These are phyloP conservation scores for Drosophila bunnanda DNA, from an alignment of 2,888 invertebrate genomes.

Conservation along the genomic window DNA sequence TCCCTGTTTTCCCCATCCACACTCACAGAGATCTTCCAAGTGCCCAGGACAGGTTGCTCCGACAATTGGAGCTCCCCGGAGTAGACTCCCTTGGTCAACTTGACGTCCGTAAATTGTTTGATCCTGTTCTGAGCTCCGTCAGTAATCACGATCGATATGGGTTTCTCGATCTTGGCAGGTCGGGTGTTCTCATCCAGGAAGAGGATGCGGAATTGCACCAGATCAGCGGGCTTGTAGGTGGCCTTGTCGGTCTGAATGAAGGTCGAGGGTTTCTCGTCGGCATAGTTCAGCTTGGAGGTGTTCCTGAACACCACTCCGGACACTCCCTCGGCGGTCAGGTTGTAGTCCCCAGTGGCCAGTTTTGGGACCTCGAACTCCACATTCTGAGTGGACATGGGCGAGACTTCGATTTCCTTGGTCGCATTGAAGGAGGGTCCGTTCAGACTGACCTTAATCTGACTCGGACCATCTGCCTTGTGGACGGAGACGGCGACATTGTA, in stretches of 20 bases:
- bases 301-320: conserved; percentile 90
- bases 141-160: conserved; percentile 70
- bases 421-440: conserved; percentile 90
- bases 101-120: conserved; percentile 90
- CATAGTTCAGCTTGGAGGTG: conserved; percentile 89
- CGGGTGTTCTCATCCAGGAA: conserved; percentile 90
- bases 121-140: conserved; percentile 92
- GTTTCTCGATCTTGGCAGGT: conserved; percentile 85
- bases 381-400: conserved; percentile 88
- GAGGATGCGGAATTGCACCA: conserved; percentile 90
- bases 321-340: conserved; percentile 85
- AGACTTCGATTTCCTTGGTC: conserved; percentile 88
- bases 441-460: conserved; percentile 89
- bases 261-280: conserved; percentile 89
- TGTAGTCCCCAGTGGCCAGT: conserved; percentile 72
- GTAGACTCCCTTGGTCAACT: conserved; percentile 90
- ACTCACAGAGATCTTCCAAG: conserved; percentile 92
- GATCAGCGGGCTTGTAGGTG: conserved; percentile 94
- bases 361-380: conserved; percentile 89
- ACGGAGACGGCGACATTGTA: conserved; percentile 92
- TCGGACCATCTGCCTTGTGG: conserved; percentile 80
- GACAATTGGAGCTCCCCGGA: conserved; percentile 91
- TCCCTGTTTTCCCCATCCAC: conserved; percentile 83
- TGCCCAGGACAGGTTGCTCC: conserved; percentile 92
- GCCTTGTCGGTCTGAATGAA: conserved; percentile 97